Base-by-base conservation (phyloP, 2,888 invertebrate genomes). In the Sclerodermus sp. region DNA sequence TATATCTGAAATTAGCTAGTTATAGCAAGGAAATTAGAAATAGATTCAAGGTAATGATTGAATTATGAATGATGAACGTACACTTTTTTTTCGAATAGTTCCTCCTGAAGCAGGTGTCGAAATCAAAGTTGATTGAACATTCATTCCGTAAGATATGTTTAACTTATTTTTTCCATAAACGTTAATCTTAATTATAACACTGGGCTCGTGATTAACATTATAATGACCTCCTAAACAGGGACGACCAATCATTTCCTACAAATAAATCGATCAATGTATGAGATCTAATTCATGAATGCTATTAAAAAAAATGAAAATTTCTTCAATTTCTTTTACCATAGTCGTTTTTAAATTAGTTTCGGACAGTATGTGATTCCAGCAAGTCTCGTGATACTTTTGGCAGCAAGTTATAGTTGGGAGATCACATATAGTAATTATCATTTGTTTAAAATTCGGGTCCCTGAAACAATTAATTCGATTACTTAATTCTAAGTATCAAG, bases 381-480 rank as follows among this genome's bases (percentile, higher is more conserved):
- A 74, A 18, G 47, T 41, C 37, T 29, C 41, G 52, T 74, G 74
- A 57, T 61, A 74, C 18, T 53, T 62, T 4, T 70, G 48, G 9
- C 36, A 39, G 42, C 74, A 74, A 13, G 34, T 8, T 8, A 12
- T 4, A 12, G 4, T 8, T 12, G 4, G n/a, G 13, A 8, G 4
- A 17, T 57, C 62, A 43, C 74, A 74, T 1, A 45, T 60, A 14
- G 69, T 45, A 39, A 52, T 51, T 1, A 72, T 63, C 55, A 73
- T 62, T 12, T 71, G 72, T 50, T 39, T 58, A 41, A 67, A 73
- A 4, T 67, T 59, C 42, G 73, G 73, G 51, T 68, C 69, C 1
- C 72, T 71, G 38, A n/a, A 54, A 64, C 48, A 13, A 42, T 44
- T 14, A 13, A 18, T 36, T 30, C n/a, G n/a, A n/a, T n/a, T n/a